Percentiles rank a stretch among this genome's conserved stretches.
Conservation (phyloP, 2,888 invertebrate genomes). For the Papilio protenor region DNA sequence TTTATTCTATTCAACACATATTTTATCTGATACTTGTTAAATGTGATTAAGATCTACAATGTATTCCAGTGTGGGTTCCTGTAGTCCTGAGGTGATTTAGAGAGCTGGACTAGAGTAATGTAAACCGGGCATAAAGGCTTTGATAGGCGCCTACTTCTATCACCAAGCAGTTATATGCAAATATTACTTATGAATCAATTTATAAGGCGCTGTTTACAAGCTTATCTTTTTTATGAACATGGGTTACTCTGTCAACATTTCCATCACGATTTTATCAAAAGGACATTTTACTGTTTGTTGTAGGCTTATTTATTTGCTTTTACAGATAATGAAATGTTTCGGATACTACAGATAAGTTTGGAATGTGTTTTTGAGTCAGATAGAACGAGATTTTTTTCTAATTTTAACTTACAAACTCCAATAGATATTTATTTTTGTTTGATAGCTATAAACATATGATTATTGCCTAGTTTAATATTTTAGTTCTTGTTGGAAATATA, state of each 20-base stretch:
- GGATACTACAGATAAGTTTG: neutral
- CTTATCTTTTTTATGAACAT: neutral
- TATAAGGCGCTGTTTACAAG: neutral
- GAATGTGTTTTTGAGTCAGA: neutral
- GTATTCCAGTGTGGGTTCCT: neutral
- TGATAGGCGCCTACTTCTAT: neutral
- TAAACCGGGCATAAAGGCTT: too few relatives aligned
- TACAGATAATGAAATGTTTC: neutral
- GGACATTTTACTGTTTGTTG: neutral
- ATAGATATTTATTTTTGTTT: neutral
- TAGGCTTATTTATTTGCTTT: neutral
- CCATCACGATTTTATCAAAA: neutral
- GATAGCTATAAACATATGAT: too few relatives aligned
- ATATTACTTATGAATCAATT: neutral
- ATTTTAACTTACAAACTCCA: neutral
- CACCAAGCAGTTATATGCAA: neutral
- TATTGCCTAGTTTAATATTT: too few relatives aligned
- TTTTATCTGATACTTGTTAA: neutral
- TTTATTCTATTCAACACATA: neutral
- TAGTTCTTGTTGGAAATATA: too few relatives aligned
- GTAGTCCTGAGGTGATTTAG: too few relatives aligned
- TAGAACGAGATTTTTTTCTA: neutral
- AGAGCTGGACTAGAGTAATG: too few relatives aligned
- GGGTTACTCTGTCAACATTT: neutral
- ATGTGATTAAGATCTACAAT: neutral